These are phyloP conservation scores for Erebia palarica DNA, from an alignment of 2,888 invertebrate species.

Conservation along the genomic window DNA sequence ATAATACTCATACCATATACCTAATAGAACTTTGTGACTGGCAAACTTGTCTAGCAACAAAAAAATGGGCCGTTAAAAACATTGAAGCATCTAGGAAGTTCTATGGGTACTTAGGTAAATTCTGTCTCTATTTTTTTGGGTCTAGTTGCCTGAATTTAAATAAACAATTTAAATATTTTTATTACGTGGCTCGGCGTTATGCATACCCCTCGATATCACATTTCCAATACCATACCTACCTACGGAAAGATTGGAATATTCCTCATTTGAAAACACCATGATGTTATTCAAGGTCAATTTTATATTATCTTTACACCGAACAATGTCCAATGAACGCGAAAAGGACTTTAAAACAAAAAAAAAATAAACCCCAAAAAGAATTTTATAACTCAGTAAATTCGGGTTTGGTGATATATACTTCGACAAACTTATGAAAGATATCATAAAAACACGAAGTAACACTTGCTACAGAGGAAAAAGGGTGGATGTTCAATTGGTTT, in stretches of 20 bases:
- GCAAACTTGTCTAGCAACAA: too few relatives aligned
- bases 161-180: too few relatives aligned
- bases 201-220: too few relatives aligned
- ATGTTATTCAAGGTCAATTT: slow-evolving; percentile 21
- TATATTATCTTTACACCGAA: slow-evolving; percentile 33
- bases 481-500: slow-evolving; percentile 39
- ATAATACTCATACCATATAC: too few relatives aligned
- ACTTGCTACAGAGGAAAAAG: slow-evolving; percentile 36
- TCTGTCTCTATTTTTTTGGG: too few relatives aligned
- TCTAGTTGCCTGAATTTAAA: too few relatives aligned
- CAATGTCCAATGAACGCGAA: slow-evolving; percentile 45
- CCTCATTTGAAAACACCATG: background rate
- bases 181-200: too few relatives aligned
- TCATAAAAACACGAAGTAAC: background rate
- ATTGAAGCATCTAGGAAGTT: too few relatives aligned
- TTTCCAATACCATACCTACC: background rate
- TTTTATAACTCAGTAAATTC: slow-evolving; percentile 77
- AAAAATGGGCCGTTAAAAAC: too few relatives aligned
- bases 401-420: slow-evolving; percentile 70
- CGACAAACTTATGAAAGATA: slow-evolving; percentile 40
- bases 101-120: too few relatives aligned
- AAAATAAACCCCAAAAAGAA: slow-evolving; percentile 54
- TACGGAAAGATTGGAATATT: background rate
- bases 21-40: too few relatives aligned
- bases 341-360: slow-evolving; percentile 42